phyloP scores from a whole-genome alignment of 1,140 invertebrate genomes.

The Drosophila repleta region DNA sequence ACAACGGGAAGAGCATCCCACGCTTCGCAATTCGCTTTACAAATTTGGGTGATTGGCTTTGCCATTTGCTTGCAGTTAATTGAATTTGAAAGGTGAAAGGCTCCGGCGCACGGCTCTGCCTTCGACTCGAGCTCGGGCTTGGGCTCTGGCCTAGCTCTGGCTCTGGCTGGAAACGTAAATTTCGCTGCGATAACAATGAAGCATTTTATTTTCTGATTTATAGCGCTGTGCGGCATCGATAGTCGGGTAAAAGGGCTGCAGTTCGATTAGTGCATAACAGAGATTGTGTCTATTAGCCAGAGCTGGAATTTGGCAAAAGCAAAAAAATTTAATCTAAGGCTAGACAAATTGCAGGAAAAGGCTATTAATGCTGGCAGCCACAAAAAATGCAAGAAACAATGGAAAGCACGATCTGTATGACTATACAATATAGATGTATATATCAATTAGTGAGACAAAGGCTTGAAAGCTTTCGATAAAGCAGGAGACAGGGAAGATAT shows the following conservation, averaged over 20 bases:
- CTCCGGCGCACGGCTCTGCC: conserved; percentile 17
- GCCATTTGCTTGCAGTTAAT: conserved; percentile 77
- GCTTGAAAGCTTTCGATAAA: too few species aligned
- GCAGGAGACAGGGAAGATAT: too few species aligned
- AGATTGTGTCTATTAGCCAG: conserved; percentile 27
- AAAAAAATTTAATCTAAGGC: conserved; percentile 21
- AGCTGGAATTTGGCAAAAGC: background rate
- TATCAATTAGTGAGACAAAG: too few species aligned
- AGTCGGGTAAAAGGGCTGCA: conserved; percentile 54
- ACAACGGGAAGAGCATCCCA: conserved; percentile 52
- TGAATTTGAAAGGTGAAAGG: conserved; percentile 82
- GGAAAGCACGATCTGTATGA: background rate
- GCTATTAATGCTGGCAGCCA: background rate
- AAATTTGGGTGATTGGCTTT: conserved; percentile 77
- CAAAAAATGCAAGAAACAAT: conserved; percentile 6
- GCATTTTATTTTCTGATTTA: conserved; percentile 75
- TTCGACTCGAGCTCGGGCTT: too few species aligned
- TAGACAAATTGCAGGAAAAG: conserved; percentile 34
- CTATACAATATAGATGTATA: too few species aligned
- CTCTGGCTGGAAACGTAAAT: conserved; percentile 20
- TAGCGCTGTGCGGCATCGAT: conserved; percentile 33
- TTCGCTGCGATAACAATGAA: conserved; percentile 66
- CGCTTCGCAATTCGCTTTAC: conserved; percentile 75
- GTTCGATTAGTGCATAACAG: conserved; percentile 48
- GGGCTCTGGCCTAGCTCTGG: background rate